Conservation (phyloP, 2,888 invertebrate species). For the Catocala nupta region DNA sequence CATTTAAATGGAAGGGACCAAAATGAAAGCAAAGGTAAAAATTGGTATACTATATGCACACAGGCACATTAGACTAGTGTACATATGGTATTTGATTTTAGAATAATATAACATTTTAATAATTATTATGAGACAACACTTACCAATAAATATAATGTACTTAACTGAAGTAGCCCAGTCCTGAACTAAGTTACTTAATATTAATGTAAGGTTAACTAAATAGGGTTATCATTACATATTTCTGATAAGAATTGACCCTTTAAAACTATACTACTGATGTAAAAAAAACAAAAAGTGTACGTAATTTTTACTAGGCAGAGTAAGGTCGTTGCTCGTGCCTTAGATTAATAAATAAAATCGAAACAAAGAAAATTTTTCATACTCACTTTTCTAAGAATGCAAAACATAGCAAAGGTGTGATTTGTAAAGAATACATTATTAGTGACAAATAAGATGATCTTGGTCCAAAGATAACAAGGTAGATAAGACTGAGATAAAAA, state of each 20-base stretch:
- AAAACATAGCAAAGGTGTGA: conserved; percentile 71
- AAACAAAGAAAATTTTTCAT: conserved; percentile 51
- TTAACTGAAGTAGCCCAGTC: background rate
- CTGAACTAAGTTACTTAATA: conserved; percentile 21
- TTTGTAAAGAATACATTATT: conserved; percentile 54
- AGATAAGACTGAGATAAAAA: conserved; percentile 81
- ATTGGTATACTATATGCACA: too few species aligned
- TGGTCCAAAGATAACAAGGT: conserved; percentile 73
- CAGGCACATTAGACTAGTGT: too few species aligned
- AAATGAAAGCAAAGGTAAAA: too few species aligned
- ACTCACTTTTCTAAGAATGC: conserved; percentile 79
- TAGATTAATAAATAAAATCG: conserved; percentile 36
- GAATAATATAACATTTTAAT: too few species aligned
- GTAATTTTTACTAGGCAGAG: conserved; percentile 35
- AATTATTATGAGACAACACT: conserved; percentile 14
- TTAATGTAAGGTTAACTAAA: conserved; percentile 36
- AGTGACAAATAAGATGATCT: conserved; percentile 66
- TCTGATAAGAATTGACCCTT: conserved; percentile 42
- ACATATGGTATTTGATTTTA: too few species aligned
- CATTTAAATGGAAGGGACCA: too few species aligned
- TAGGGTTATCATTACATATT: conserved; percentile 45
- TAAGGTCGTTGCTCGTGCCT: conserved; percentile 33
- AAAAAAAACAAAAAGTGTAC: conserved; percentile 32
- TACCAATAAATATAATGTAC: conserved; percentile 26
- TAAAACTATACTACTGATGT: conserved; percentile 21